Base-by-base conservation (phyloP, 2,113 vertebrate genomes). In the Thamnophis sirtalis region DNA sequence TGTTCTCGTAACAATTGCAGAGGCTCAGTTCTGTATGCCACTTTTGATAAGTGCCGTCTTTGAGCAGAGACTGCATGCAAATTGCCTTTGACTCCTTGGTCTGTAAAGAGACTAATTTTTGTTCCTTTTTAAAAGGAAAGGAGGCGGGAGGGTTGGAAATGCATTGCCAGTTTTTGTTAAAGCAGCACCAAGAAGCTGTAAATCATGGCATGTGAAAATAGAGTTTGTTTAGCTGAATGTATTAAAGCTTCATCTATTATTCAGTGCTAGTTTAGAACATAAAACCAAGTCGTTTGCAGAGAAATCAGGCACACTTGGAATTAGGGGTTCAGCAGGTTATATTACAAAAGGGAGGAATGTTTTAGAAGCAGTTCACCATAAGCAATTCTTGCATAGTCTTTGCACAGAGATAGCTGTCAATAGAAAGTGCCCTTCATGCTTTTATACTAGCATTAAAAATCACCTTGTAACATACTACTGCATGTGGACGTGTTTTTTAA, bases 61-160 rank as follows among this genome's bases (percentile, higher is more conserved):
- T 43, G 91, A 92, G 90, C 96, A 94, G 92, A 94, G 94, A 95
- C 84, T 56, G 95, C 96, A 93, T 95, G 96, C 91, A 92, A 90
- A 86, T 92, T 86, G 92, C 94, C 94, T 93, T 95, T 93, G 89
- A 91, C 90, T 96, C 92, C 91, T 0, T 0, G 48, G 90, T 95
- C 33, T 80, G 90, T 89, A 54, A 92, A 92, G 94, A 94, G 87
- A 93, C 86, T 7, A 0, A 26, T 54, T 80, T 58, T 84, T 51
- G 19, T 11, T 89, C 11, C 50, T 88, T 38, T 8, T 1, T 0
- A 24, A 33, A 38, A 43, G 54, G 26, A 17, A 51, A 51, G 3
- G 21, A 86, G 33, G 33, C 90, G 33, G 48, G 21, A 28, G 49
- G 63, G 48, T 28, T 60, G 21, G 87, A 80, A 80, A 80, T 21